phyloP scores from a whole-genome alignment of 2,113 vertebrate species.

The Zootoca vivipara region DNA sequence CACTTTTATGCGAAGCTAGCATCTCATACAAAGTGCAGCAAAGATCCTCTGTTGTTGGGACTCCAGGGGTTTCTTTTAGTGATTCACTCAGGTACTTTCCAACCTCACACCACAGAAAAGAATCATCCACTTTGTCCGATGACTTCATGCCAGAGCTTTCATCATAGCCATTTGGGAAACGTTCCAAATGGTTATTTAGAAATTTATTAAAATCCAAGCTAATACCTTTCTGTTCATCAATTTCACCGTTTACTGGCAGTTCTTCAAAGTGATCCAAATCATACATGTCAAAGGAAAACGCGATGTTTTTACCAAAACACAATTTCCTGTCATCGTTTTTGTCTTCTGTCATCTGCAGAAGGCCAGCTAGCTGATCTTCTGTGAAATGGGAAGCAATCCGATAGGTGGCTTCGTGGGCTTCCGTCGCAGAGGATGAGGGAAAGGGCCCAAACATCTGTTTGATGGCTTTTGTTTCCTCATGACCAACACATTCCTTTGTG shows the following conservation, averaged over 20 bases:
- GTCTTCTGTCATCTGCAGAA: slow-evolving; percentile 78
- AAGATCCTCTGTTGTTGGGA: slow-evolving; percentile 90
- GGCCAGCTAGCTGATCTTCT: slow-evolving; percentile 80
- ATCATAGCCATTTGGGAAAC: slow-evolving; percentile 67
- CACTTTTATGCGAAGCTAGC: slow-evolving; percentile 89
- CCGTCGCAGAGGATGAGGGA: slow-evolving; percentile 86
- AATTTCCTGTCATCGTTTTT: slow-evolving; percentile 55
- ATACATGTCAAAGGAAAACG: slow-evolving; percentile 92
- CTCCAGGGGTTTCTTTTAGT: slow-evolving; percentile 80
- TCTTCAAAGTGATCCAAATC: slow-evolving; percentile 86
- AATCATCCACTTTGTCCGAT: slow-evolving; percentile 74
- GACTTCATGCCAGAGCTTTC: slow-evolving; percentile 62
- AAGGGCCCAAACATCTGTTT: slow-evolving; percentile 97
- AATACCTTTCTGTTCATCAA: slow-evolving; percentile 68
- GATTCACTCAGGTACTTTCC: slow-evolving; percentile 86
- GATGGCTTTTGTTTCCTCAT: slow-evolving; percentile 88
- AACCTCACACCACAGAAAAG: slow-evolving; percentile 87
- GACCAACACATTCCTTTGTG: slow-evolving; percentile 86
- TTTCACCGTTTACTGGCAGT: slow-evolving; percentile 75
- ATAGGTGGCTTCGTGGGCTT: slow-evolving; percentile 81
- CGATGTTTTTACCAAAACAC: slow-evolving; percentile 88
- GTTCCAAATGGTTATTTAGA: slow-evolving; percentile 81
- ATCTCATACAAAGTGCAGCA: slow-evolving; percentile 95
- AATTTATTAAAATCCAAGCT: slow-evolving; percentile 88
- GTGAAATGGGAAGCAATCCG: slow-evolving; percentile 80